phyloP scores from a whole-genome alignment of 2,113 vertebrate genomes.

The Hippolais icterina region DNA sequence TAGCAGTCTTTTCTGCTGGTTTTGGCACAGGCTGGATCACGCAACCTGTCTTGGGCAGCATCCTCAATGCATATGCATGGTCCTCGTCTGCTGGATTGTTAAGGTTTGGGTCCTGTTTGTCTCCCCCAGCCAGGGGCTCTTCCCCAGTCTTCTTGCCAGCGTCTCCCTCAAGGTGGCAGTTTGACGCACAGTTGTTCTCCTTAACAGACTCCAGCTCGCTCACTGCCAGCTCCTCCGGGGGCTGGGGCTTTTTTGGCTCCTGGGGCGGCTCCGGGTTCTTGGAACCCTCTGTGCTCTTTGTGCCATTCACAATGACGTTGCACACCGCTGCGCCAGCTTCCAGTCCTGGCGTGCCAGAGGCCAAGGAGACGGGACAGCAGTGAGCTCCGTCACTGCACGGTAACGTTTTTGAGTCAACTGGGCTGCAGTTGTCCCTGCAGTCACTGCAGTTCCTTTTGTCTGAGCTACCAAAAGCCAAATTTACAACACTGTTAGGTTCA shows the following conservation, averaged over 20 bases:
- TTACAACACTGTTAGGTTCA: constrained; percentile 82
- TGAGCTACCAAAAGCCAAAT: constrained; percentile 74
- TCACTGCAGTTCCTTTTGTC: constrained; percentile 77
- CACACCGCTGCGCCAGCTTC: constrained; percentile 82
- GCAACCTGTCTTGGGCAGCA: constrained; percentile 93
- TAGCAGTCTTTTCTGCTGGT: constrained; percentile 88
- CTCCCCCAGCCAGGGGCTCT: constrained; percentile 82
- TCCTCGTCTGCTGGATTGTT: constrained; percentile 92
- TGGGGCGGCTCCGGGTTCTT: constrained; percentile 69
- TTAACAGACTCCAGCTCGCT: constrained; percentile 95
- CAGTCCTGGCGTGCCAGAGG: constrained; percentile 71
- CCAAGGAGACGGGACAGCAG: constrained; percentile 73
- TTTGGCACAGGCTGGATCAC: constrained; percentile 99
- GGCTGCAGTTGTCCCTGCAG: constrained; percentile 80
- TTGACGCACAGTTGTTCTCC: constrained; percentile 92
- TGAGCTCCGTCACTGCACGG: constrained; percentile 74
- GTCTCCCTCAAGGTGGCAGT: constrained; percentile 85
- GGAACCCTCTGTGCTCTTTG: constrained; percentile 76
- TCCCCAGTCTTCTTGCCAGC: constrained; percentile 81
- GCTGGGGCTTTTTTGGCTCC: constrained; percentile 70
- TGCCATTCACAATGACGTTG: constrained; percentile 97
- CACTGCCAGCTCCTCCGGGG: constrained; percentile 75
- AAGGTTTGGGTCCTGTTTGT: constrained; percentile 87
- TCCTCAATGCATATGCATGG: constrained; percentile 91
- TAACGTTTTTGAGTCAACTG: constrained; percentile 75